These are phyloP conservation scores for Thunnus maccoyii DNA, from an alignment of 2,113 vertebrate genomes.

Conservation along the genomic window DNA sequence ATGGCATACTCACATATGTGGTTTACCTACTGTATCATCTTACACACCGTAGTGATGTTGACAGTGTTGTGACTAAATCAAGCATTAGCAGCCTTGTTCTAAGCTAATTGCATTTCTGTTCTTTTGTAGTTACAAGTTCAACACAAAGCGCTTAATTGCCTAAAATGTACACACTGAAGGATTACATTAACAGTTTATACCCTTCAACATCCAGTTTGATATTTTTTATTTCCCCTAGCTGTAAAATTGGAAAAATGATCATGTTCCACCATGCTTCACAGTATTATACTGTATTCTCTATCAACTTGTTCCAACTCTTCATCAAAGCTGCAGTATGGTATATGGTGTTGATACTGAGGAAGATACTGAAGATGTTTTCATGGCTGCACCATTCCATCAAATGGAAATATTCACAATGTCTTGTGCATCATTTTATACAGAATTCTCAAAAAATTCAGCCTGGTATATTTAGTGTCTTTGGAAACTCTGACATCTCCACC, in stretches of 20 bases:
- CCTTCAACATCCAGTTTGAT: background rate
- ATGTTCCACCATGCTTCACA: background rate
- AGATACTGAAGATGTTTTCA: conserved; percentile 15
- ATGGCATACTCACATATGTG: background rate
- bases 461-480: background rate
- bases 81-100: background rate
- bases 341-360: background rate
- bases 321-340: background rate
- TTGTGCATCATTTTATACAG: background rate
- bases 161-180: background rate
- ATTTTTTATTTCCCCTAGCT: background rate
- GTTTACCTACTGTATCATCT: conserved; percentile 34
- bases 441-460: background rate
- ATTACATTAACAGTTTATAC: background rate
- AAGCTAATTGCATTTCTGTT: conserved; percentile 29
- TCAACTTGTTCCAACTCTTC: background rate
- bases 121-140: background rate
- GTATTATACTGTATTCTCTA: background rate
- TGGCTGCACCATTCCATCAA: background rate
- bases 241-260: background rate
- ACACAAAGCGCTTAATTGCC: background rate
- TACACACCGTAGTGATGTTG: conserved; percentile 10
- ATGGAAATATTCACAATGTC: background rate
- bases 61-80: conserved; percentile 26
- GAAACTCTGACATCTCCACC: background rate